Evolutionary conservation across 1,140 invertebrate genomes (phyloP), one percentile per base, ranked within the genome.

Genomic region (Triops longicaudatus): DNA sequence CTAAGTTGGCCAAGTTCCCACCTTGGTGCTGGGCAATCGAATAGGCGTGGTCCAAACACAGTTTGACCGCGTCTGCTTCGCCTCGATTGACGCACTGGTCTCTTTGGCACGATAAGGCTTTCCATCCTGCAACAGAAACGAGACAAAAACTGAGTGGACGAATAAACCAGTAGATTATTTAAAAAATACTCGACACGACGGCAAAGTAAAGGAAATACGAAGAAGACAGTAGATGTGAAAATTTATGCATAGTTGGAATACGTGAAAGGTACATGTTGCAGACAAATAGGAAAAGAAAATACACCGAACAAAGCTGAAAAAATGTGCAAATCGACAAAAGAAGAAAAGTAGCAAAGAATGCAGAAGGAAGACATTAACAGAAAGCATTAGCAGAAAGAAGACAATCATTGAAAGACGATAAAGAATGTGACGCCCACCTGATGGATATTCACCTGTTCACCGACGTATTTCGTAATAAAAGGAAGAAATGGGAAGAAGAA

Each of bases 31-130:
- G 93, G 37, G 89, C 90, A 73, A 94, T 93, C 78, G 91, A 91
- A 79, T 94, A 91, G 82, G 90, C 90, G 83, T 95, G 93, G 86
- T 95, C 92, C 81, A 92, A 92, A 84, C 93, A 95, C 50, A 97
- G 93, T 86, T 96, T 97, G 50, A 93, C 92, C 17, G 94, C 94
- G 84, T 95, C 93, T 78, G 83, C 84, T 1, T 92, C 92, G 79
- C 90, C 90, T 73, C 91, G 90, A 37, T 90, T 87, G 83, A 94
- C 95, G 82, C 94, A 96, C 82, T 89, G 90, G 83, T 95, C 92
- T 75, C 93, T 87, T 83, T 97, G 93, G 81, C 95, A 97, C 28
- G 81, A 80, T 37, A 85, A 81, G 37, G 84, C 82, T 72, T 84
- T 84, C 84, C 86, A 86, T 27, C 84, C 86, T 86, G 76, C 77